A percentile compares a stretch with the other conserved stretches of the same genome.
Conservation (phyloP, 2,113 vertebrate genomes). For the Pavo muticus region DNA sequence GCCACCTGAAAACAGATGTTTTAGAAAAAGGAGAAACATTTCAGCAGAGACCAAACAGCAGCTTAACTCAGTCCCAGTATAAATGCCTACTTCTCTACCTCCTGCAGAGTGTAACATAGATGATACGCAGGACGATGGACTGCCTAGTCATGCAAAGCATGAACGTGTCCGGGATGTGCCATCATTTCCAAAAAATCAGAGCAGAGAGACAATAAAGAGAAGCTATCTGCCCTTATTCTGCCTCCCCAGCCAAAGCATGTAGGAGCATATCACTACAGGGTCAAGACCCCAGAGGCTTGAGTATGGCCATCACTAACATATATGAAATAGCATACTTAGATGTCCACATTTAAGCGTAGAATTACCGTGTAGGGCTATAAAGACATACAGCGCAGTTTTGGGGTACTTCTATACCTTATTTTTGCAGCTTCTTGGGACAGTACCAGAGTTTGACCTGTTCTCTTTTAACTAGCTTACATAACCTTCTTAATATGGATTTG, state of each 20-base stretch:
- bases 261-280: neutral
- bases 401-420: neutral
- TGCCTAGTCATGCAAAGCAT: neutral
- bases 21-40: neutral
- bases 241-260: rapidly evolving
- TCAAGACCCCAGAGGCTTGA: neutral
- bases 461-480: neutral
- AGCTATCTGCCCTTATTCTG: neutral
- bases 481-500: neutral
- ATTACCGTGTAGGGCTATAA: neutral
- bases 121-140: rapidly evolving
- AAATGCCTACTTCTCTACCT: neutral
- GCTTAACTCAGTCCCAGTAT: neutral
- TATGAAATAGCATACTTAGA: neutral
- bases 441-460: neutral
- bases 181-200: neutral
- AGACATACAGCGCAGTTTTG: neutral
- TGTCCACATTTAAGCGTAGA: neutral
- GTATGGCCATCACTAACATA: neutral
- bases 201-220: neutral
- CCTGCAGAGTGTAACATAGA: neutral
- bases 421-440: neutral
- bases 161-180: neutral
- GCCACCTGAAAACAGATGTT: neutral
- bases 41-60: neutral